These are phyloP conservation scores for Isaurus tuberculatus DNA, from an alignment of 92 coral and sea anemone genomes.

Conservation along the genomic window DNA sequence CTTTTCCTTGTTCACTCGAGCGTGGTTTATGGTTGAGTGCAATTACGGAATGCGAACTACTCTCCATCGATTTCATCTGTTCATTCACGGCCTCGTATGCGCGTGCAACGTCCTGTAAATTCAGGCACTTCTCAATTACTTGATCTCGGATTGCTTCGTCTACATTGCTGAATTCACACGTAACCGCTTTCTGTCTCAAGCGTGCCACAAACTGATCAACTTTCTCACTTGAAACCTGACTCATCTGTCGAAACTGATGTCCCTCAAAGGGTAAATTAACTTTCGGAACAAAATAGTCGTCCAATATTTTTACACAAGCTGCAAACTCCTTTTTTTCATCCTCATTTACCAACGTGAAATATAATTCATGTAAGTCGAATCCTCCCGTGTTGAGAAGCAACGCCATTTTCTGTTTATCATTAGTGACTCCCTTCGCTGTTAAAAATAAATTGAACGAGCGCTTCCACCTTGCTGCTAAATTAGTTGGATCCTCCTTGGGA, in stretches of 20 bases:
- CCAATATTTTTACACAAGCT: constrained; percentile 3
- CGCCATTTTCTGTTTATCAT: not conserved
- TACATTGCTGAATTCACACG: constrained; percentile 46
- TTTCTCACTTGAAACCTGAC: no score
- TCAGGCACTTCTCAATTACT: constrained; percentile 30
- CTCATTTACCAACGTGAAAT: no score
- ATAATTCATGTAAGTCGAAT: not conserved
- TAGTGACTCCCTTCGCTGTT: not conserved
- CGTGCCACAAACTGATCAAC: constrained; percentile 55
- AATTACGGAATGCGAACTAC: constrained; percentile 21
- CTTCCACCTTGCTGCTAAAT: constrained; percentile 3
- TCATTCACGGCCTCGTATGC: constrained; percentile 45
- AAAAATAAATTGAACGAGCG: not conserved
- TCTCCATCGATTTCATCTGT: constrained; percentile 47
- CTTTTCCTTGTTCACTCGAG: constrained; percentile 38
- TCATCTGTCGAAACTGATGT: constrained; percentile 56
- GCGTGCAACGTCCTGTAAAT: constrained; percentile 40
- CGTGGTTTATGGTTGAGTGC: constrained; percentile 23
- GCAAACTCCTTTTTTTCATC: not conserved
- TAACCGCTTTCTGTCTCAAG: constrained; percentile 39
- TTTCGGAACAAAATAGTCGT: constrained; percentile 51
- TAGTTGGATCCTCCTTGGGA: not conserved
- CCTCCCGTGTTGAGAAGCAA: not conserved
- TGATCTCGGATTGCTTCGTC: constrained; percentile 46
- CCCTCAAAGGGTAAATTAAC: constrained; percentile 57